These are phyloP conservation scores for Stenopsyche tienmushanensis DNA, from an alignment of 1,140 invertebrate species.

Conservation along the genomic window DNA sequence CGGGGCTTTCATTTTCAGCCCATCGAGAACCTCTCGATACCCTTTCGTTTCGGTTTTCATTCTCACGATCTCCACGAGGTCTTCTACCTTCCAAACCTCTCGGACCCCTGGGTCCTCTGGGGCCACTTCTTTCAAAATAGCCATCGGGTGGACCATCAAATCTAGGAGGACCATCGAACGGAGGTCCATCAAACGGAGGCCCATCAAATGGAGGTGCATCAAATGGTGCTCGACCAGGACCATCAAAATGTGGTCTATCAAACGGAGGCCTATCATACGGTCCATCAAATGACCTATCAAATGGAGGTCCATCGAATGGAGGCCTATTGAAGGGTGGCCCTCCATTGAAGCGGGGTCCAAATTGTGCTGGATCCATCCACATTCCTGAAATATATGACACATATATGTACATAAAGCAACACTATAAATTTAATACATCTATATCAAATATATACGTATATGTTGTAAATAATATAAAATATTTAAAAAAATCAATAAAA, in stretches of 20 bases:
- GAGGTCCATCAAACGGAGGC: constrained; percentile 45
- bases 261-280: constrained; percentile 46
- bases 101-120: constrained; percentile 48
- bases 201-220: constrained; percentile 46
- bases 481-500: too few relatives aligned
- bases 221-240: constrained; percentile 40
- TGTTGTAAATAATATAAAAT: neutral
- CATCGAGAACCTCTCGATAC: constrained; percentile 31
- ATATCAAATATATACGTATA: too few relatives aligned
- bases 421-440: too few relatives aligned
- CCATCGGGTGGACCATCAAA: constrained; percentile 47
- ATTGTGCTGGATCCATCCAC: constrained; percentile 50
- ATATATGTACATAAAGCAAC: too few relatives aligned
- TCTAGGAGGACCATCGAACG: constrained; percentile 48
- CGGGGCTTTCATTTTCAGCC: constrained; percentile 29
- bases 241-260: constrained; percentile 43
- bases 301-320: constrained; percentile 34
- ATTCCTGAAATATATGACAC: constrained; percentile 48
- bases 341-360: constrained; percentile 40
- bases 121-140: constrained; percentile 48
- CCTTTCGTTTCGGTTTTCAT: constrained; percentile 32
- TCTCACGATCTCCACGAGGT: constrained; percentile 44
- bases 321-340: constrained; percentile 35
- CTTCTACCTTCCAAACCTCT: constrained; percentile 48
- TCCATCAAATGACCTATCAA: constrained; percentile 46